Conservation (phyloP, 2,888 invertebrate species). For the Polylopha cassiicola region DNA sequence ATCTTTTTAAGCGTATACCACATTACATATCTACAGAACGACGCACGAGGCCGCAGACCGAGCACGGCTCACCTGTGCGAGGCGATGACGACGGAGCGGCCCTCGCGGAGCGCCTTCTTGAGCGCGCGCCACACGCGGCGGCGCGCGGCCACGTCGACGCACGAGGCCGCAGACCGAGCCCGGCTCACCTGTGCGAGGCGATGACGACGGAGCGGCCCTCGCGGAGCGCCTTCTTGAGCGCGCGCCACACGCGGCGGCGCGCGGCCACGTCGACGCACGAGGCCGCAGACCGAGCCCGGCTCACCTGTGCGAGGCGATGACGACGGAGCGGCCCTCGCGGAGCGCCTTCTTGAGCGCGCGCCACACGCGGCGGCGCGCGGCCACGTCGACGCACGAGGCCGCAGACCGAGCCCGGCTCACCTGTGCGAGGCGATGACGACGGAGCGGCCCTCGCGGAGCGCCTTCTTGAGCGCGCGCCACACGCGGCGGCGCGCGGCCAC, state of each 20-base stretch:
- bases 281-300: constrained; percentile 80
- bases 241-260: constrained; percentile 80
- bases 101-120: too few species aligned
- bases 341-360: constrained; percentile 38
- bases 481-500: constrained; percentile 80
- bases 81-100: not conserved
- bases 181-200: constrained; percentile 81
- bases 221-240: constrained; percentile 74
- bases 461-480: constrained; percentile 81
- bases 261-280: constrained; percentile 84
- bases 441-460: constrained; percentile 70
- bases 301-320: constrained; percentile 57
- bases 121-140: too few species aligned
- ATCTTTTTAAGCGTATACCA: too few species aligned
- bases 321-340: constrained; percentile 50
- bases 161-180: too few species aligned
- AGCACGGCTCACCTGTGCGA: constrained; percentile 5
- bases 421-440: constrained; percentile 82
- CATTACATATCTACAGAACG: not conserved
- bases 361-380: constrained; percentile 78
- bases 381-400: constrained; percentile 80
- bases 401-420: constrained; percentile 40
- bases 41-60: not conserved
- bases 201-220: constrained; percentile 78
- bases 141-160: too few species aligned